Percentiles rank a stretch among this genome's conserved stretches.
Evolutionary conservation across 2,888 invertebrate genomes (phyloP).

Genomic region (Octonoba sinensis): DNA sequence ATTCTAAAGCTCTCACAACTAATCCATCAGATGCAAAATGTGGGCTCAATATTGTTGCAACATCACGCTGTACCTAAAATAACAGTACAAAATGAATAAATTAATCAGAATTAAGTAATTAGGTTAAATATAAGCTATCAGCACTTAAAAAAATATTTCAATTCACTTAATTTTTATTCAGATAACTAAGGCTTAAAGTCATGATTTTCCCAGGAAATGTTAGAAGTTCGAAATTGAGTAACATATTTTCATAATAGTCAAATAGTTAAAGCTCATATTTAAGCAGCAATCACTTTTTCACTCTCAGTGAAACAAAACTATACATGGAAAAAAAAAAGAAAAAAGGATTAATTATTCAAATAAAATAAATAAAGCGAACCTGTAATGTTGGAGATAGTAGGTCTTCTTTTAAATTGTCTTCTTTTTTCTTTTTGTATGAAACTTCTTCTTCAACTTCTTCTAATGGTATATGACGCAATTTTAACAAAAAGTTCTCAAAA

Average conservation of each 20-base stretch:
- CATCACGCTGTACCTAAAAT: slow-evolving; percentile 86
- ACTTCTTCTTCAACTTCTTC: slow-evolving; percentile 86
- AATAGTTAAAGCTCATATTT: too few species aligned
- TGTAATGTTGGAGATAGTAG: slow-evolving; percentile 85
- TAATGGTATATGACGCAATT: slow-evolving; percentile 86
- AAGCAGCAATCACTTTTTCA: too few species aligned
- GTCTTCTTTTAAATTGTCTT: slow-evolving; percentile 77
- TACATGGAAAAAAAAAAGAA: too few species aligned
- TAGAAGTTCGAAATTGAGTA: too few species aligned
- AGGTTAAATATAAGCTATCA: too few species aligned
- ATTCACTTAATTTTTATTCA: too few species aligned
- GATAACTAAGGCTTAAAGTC: too few species aligned
- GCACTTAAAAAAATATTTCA: too few species aligned
- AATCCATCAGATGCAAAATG: slow-evolving; percentile 93
- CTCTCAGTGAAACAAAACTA: too few species aligned
- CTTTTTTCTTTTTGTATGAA: slow-evolving; percentile 65
- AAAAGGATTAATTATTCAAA: neutral
- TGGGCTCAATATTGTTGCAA: slow-evolving; percentile 85
- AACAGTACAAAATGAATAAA: neutral
- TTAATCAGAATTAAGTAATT: neutral
- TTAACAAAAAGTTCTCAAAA: slow-evolving; percentile 93
- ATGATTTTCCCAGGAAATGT: too few species aligned
- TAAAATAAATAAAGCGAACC: slow-evolving; percentile 71
- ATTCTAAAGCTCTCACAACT: slow-evolving; percentile 88
- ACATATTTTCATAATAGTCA: too few species aligned